These are phyloP conservation scores for Luscinia megarhynchos DNA, from an alignment of 2,797 vertebrate species.

Conservation along the genomic window DNA sequence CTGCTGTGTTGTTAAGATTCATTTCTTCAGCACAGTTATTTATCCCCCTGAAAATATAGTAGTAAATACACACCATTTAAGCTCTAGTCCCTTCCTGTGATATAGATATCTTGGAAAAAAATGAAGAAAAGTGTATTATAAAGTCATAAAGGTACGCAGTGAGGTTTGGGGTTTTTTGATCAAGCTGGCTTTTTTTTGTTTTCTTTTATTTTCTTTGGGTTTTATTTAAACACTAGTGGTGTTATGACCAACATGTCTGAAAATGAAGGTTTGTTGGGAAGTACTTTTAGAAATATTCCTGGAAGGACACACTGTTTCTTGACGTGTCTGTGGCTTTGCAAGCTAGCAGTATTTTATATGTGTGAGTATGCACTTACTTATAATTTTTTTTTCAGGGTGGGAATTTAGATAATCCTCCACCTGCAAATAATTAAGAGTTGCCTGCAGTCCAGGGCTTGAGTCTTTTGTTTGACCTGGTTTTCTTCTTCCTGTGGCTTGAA, in stretches of 20 bases:
- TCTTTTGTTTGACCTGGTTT: background rate
- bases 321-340: background rate
- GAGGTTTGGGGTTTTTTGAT: background rate
- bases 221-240: background rate
- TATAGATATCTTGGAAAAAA: background rate
- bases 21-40: background rate
- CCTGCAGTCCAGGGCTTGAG: background rate
- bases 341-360: background rate
- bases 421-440: background rate
- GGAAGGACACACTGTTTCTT: background rate
- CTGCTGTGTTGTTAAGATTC: background rate
- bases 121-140: background rate
- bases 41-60: background rate
- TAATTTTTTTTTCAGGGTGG: background rate
- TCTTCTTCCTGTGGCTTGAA: background rate
- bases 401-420: background rate
- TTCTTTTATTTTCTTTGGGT: background rate
- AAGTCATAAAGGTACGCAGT: background rate
- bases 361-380: fast-evolving
- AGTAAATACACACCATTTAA: background rate
- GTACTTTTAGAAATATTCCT: background rate
- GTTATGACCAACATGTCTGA: background rate
- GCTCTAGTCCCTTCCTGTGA: background rate
- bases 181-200: background rate
- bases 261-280: background rate